Conservation (phyloP, 2,113 vertebrate genomes). For the Sprattus sprattus region DNA sequence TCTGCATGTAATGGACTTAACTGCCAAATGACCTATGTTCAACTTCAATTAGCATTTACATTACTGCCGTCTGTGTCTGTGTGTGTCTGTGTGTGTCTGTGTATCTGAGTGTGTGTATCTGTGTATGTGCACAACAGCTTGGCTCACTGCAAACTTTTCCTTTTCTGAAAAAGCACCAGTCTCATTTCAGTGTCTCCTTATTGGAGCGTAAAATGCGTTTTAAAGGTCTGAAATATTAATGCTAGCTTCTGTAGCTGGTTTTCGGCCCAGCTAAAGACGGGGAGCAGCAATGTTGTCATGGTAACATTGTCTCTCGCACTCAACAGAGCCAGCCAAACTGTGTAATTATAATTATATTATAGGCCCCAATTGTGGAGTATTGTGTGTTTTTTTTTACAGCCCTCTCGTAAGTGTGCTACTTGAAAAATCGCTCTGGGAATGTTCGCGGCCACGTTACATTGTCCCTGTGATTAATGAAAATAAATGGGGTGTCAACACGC, state of each 20-base stretch:
- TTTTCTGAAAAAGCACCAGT: slow-evolving; percentile 23
- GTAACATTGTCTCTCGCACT: slow-evolving; percentile 5
- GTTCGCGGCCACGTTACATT: background rate
- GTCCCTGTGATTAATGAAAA: slow-evolving; percentile 2
- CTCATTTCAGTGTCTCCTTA: slow-evolving; percentile 31
- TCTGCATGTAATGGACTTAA: background rate
- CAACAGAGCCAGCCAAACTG: slow-evolving; percentile 20
- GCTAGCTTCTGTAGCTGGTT: slow-evolving; percentile 13
- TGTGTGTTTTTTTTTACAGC: background rate
- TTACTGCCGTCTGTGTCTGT: background rate
- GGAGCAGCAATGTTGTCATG: slow-evolving; percentile 2
- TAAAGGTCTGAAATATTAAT: slow-evolving; percentile 34
- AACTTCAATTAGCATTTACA: background rate
- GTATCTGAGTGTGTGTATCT: background rate
- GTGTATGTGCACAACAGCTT: background rate
- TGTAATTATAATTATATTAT: slow-evolving; percentile 21
- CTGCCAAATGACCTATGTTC: background rate
- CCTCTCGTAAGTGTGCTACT: background rate
- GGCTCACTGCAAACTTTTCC: background rate
- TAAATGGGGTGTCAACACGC: background rate
- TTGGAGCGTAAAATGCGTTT: slow-evolving; percentile 31
- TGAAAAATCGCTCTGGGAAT: background rate
- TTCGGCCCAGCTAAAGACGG: slow-evolving; percentile 23
- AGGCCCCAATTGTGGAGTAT: slow-evolving; percentile 8
- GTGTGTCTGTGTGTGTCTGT: background rate